Evolutionary conservation across 2,113 vertebrate species (phyloP).

Genomic region (Callospermophilus lateralis): DNA sequence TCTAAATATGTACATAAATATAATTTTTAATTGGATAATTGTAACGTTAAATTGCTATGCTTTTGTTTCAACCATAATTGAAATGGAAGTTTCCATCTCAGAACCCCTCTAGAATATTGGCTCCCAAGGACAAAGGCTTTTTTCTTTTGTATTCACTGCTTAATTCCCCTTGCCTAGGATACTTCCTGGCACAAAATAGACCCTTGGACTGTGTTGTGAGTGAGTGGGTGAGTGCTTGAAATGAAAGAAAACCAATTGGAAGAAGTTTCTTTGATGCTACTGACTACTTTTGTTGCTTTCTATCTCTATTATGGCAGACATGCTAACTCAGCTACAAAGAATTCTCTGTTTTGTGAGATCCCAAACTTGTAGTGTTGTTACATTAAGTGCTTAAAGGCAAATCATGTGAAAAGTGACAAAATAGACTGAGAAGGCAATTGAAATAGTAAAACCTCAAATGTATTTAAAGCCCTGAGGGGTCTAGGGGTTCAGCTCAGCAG

Average conservation of each 20-base stretch:
- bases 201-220: neutral
- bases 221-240: neutral
- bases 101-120: neutral
- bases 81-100: constrained; percentile 26
- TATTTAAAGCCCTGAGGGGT: neutral
- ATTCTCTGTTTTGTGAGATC: neutral
- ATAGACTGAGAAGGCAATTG: neutral
- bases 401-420: neutral
- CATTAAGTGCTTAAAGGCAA: constrained; percentile 2
- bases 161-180: neutral
- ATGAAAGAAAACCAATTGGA: neutral
- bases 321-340: neutral
- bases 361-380: neutral
- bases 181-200: neutral
- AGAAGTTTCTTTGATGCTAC: neutral
- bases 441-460: neutral
- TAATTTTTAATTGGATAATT: neutral
- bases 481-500: too few species aligned
- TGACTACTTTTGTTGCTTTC: neutral
- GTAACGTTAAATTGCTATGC: neutral
- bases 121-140: neutral
- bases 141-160: neutral
- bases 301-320: neutral
- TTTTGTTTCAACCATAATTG: constrained; percentile 36
- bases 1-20: constrained; percentile 3